Conservation (phyloP, 2,113 vertebrate genomes). For the Edolisoma coerulescens region DNA sequence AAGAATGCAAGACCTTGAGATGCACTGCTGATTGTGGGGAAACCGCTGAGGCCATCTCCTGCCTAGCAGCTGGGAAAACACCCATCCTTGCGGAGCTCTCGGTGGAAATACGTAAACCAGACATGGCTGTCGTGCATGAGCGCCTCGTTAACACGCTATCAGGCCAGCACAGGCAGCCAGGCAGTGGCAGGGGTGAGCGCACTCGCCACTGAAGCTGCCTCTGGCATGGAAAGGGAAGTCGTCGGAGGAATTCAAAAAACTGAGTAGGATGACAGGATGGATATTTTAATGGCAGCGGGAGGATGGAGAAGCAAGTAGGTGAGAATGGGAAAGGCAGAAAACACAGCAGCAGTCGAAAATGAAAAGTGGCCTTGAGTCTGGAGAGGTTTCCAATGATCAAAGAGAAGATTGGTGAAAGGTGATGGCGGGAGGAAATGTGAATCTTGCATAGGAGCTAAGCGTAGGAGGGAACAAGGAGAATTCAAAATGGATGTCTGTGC, state of each 20-base stretch:
- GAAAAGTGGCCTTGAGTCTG: neutral
- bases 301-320: neutral
- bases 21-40: slow-evolving; percentile 14
- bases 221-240: neutral
- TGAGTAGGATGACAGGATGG: neutral
- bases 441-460: neutral
- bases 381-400: neutral
- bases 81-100: neutral
- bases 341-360: neutral
- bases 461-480: neutral
- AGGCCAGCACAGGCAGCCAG: neutral
- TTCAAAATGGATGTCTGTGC: neutral
- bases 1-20: slow-evolving; percentile 64
- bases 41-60: slow-evolving; percentile 1
- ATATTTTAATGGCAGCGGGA: neutral
- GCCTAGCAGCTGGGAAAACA: slow-evolving; percentile 17
- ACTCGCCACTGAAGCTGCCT: neutral
- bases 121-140: neutral
- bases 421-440: neutral
- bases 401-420: neutral
- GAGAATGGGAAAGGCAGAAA: neutral
- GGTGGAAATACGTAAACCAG: neutral
- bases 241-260: fast-evolving
- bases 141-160: neutral
- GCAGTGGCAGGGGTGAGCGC: neutral